These are phyloP conservation scores for Acanthisitta chloris DNA, from an alignment of 2,113 vertebrate genomes.

Conservation along the genomic window DNA sequence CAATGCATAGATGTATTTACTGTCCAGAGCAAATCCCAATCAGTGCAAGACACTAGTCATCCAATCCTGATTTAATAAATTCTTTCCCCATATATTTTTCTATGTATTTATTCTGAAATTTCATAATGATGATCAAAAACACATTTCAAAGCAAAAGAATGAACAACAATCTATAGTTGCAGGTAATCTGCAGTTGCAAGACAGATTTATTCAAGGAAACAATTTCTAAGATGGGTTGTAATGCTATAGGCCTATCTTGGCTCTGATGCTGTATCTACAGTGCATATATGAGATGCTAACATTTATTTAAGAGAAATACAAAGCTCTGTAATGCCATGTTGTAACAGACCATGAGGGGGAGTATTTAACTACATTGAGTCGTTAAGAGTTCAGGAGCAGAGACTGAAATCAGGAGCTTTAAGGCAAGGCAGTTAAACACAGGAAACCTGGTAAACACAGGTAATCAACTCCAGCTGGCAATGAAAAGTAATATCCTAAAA, in stretches of 20 bases:
- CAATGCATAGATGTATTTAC: background rate
- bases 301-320: background rate
- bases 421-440: background rate
- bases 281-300: background rate
- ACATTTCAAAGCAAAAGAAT: background rate
- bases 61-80: background rate
- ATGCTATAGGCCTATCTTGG: background rate
- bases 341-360: constrained; percentile 22
- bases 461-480: background rate
- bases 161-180: background rate
- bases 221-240: background rate
- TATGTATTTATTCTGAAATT: background rate
- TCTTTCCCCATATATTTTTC: background rate
- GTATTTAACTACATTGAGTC: background rate
- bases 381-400: background rate
- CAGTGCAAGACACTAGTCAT: background rate
- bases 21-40: background rate
- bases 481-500: background rate
- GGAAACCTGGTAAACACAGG: background rate
- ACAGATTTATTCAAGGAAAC: background rate
- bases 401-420: background rate
- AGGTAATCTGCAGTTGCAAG: background rate
- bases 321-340: background rate
- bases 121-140: background rate
- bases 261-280: background rate